Evolutionary conservation across 2,888 invertebrate species (phyloP), one percentile per base, ranked within the genome.

Genomic region (Drosophila rellima): DNA sequence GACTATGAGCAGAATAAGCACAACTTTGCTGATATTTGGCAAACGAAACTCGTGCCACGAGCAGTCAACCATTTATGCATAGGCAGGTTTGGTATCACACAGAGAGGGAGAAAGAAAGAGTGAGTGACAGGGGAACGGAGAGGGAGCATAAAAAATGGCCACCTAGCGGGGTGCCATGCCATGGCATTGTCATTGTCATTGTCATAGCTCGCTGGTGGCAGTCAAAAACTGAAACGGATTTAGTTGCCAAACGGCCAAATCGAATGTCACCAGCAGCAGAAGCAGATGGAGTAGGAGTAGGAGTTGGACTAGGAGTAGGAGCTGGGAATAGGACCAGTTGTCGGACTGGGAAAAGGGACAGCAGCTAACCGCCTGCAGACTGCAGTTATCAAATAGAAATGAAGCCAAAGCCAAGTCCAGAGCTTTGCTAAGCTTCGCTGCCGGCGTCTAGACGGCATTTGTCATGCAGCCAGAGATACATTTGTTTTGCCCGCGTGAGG

Each of bases 371-470:
- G 47, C 35, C 62, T 78, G 79, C 76, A 72, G 50, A 48, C 63
- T 71, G 70, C 80, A 82, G 80, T 57, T 76, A 77, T 76, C 84
- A 81, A 81, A 76, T 64, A 65, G 70, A 76, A 84, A 79, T 76
- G 82, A 66, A 62, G 45, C 62, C 52, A 20, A 26, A 55, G 60
- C 75, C 54, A 72, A 71, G 61, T 42, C 33, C 61, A 48, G 55
- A 37, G 64, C 45, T 52, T 11, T 23, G 68, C 68, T 82, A 70
- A 85, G 73, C 80, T 62, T 45, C 40, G 70, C 69, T 71, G 55
- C 39, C 47, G 40, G 70, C 62, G 83, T 87, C 83, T 83, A 83
- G 83, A 83, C 83, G 63, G 73, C 85, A 83, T 83, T 83, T 83
- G 80, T 83, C 87, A 83, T 82, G 78, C 78, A 68, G 78, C 66